Evolutionary conservation across 2,797 vertebrate genomes (phyloP).

Genomic region (Emydoidea blandingii): DNA sequence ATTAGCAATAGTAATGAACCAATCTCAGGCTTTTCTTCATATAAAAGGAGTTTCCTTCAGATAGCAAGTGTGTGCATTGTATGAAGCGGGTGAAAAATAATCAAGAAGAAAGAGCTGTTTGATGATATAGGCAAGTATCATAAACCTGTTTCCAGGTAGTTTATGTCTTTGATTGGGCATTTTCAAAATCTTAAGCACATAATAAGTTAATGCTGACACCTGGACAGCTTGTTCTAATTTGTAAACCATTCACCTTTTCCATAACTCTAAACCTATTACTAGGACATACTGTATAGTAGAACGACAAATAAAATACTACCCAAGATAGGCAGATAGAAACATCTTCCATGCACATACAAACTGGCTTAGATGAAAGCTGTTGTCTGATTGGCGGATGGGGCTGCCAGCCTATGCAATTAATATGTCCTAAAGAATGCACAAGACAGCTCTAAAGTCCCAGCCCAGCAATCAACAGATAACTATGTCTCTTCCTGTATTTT

Average conservation of each 20-base stretch:
- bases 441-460: slow-evolving; percentile 2
- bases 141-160: background rate
- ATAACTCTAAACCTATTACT: background rate
- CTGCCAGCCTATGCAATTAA: background rate
- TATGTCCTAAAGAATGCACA: background rate
- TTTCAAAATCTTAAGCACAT: background rate
- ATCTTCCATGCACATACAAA: background rate
- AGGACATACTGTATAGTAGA: background rate
- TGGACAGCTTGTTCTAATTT: slow-evolving; percentile 5
- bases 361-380: background rate
- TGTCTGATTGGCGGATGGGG: background rate
- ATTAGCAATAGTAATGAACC: background rate
- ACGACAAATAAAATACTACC: background rate
- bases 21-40: background rate
- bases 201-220: background rate
- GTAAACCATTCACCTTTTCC: background rate
- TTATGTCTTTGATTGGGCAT: background rate
- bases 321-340: background rate
- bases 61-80: background rate
- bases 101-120: background rate
- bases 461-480: background rate
- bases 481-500: background rate
- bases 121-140: background rate
- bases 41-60: background rate
- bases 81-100: background rate